Base-by-base conservation (phyloP, 1,140 invertebrate genomes). In the Drepana arcuata region DNA sequence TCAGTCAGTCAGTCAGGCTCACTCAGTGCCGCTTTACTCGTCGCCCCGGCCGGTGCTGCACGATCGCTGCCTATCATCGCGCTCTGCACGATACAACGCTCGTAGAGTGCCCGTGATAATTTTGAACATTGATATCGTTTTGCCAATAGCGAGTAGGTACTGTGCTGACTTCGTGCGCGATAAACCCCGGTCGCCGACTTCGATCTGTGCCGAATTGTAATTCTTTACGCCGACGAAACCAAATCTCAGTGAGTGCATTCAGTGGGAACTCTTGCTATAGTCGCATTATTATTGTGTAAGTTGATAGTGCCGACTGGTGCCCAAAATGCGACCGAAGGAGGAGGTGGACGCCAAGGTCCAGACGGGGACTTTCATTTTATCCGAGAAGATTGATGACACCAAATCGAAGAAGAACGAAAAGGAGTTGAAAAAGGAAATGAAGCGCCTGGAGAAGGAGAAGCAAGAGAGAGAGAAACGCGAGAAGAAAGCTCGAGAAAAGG, bases 401-500 rank as follows among this genome's bases (percentile, higher is more conserved):
- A 82, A 84, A 54, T 63, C 72, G 24, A 80, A 78, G 59, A 84
- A 74, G 37, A 80, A 45, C 41, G 81, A 85, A 15, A 78, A 85
- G 48, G 84, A 86, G 33, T 46, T 82, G 48, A 85, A 85, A 64
- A 86, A 85, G 49, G 83, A 85, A 41, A 70, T 82, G 63, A 84
- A 84, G 47, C 64, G 72, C 16, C 50, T 83, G 5, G 81, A 83
- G 41, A 84, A 85, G 41, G 83, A 86, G 45, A 75, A 77, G 38
- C 67, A 71, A 38, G 84, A 85, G 43, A 57, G 71, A 6, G 82
- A 84, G 49, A 84, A 85, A 59, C 58, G 68, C 34, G 83, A 85
- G 48, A 85, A 82, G 54, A 86, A 86, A 54, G 70, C 81, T 27
- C 53, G 72, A 16, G 82, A 85, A 42, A 84, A 85, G 63, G 79